A percentile compares a stretch with the other conserved stretches of the same genome.
phyloP scores from a whole-genome alignment of 1,140 invertebrate genomes.

The Apis laboriosa region DNA sequence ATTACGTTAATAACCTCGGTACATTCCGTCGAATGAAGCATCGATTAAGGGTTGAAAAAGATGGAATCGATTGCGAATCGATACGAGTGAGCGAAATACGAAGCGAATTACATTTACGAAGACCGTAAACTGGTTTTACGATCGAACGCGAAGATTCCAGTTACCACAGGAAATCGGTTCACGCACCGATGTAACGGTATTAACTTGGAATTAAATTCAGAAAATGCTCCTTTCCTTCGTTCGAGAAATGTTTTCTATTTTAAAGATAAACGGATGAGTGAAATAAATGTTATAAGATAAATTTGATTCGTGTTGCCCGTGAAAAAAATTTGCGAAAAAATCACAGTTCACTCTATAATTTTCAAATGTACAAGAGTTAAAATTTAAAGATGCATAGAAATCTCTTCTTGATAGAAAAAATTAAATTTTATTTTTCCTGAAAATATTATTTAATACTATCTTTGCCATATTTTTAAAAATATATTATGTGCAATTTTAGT shows the following conservation, averaged over 20 bases:
- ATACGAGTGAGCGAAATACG: background rate
- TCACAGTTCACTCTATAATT: too few species aligned
- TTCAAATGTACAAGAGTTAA: too few species aligned
- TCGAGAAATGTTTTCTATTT: background rate
- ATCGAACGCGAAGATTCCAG: background rate
- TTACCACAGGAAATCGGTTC: background rate
- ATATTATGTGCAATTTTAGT: too few species aligned
- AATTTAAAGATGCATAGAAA: too few species aligned
- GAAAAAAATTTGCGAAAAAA: too few species aligned
- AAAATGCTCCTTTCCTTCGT: background rate
- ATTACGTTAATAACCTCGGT: background rate
- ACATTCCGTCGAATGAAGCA: background rate
- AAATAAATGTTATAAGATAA: too few species aligned
- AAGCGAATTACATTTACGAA: background rate
- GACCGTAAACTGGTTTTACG: constrained; percentile 17
- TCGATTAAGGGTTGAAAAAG: background rate
- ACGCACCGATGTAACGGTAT: background rate
- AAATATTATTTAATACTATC: too few species aligned
- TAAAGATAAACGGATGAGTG: too few species aligned
- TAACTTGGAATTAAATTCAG: constrained; percentile 2
- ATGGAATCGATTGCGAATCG: background rate
- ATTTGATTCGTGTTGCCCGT: too few species aligned
- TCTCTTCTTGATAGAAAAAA: too few species aligned
- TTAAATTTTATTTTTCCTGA: too few species aligned
- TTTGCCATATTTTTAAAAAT: too few species aligned